Evolutionary conservation across 2,113 vertebrate genomes (phyloP), one percentile per base, ranked within the genome.

Genomic region (Sylvietta virens): DNA sequence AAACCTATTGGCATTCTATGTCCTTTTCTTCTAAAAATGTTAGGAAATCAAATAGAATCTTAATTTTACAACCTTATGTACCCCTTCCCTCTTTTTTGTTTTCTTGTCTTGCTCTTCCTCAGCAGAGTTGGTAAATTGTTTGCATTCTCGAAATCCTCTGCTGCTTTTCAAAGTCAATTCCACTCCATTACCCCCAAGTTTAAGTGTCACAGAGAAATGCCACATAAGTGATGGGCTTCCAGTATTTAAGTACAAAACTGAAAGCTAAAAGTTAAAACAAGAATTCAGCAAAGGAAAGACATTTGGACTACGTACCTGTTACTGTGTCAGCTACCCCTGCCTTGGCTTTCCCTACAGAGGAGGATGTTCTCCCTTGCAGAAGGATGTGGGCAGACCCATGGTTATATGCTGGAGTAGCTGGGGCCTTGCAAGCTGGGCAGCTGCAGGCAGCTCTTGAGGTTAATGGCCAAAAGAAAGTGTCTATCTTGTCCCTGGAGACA

Each of bases 91-190:
- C 9, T 19, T 62, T 71, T 70, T 65, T 61, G 58, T 88, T 95
- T 70, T 93, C 27, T 60, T 66, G 2, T 53, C 28, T 94, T 30
- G 24, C 30, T 80, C 26, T 87, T 92, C 27, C 40, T 94, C 33
- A 70, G 39, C 45, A 69, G 65, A 94, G 12, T 17, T 93, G 60
- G 28, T 35, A 51, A 86, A 87, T 72, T 72, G 5, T 37, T 95
- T 88, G 12, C 50, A 40, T 73, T 92, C n/a, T 27, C 4, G 14
- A 40, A 72, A 88, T 37, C 39, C 11, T 92, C 64, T 81, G 42
- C 37, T 89, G n/a, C 42, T 93, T 93, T 96, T 86, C 61, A 70
- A 92, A 94, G 77, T 80, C 48, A 84, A 77, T 95, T 95, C 91
- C 35, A 78, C n/a, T 91, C 37, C 74, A 45, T 90, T 92, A 92